Evolutionary conservation across 2,888 invertebrate genomes (phyloP), one percentile per base, ranked within the genome.

Genomic region (Archips xylosteana): DNA sequence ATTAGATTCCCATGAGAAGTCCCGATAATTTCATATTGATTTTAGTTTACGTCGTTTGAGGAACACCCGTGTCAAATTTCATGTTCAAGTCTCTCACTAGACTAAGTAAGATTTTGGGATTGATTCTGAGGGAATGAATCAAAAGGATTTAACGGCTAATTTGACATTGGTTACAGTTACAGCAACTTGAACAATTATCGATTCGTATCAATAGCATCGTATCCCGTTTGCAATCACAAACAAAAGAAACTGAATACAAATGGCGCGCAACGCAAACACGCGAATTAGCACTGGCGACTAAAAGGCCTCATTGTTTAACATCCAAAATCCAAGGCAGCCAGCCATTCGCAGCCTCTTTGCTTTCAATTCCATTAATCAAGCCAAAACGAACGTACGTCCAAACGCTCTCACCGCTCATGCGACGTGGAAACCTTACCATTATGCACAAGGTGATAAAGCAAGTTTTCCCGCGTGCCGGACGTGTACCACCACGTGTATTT

Each of bases 271-370:
- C 23, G 59, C 39, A 64, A 73, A 73, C 68, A 59, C 32, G 60
- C 59, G 51, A 70, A 74, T 70, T 70, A 74, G 65, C 74, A 51
- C 51, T 63, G 42, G 34, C 15, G 70, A 54, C 65, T 69, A 74
- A 74, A 74, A 74, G 60, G 65, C 74, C 69, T 51, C 36, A 54
- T 74, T 74, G 74, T 74, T 69, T 65, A 74, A 60, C 65, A 70
- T 65, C 65, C 42, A 65, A 69, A 64, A 74, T 69, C 74, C 70
- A 74, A 70, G 73, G 69, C 59, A 74, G 23, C 45, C 23, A 54
- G 60, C 71, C 72, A 36, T 63, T 63, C 45, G 67, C 72, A 74
- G 74, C 51, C 69, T 70, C 74, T 63, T 64, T 70, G 69, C 65
- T 74, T 67, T 65, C 54, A 61, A 32, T 54, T 51, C 63, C 60